These are phyloP conservation scores for Pelodiscus sinensis DNA, from an alignment of 2,113 vertebrate species.

Conservation along the genomic window DNA sequence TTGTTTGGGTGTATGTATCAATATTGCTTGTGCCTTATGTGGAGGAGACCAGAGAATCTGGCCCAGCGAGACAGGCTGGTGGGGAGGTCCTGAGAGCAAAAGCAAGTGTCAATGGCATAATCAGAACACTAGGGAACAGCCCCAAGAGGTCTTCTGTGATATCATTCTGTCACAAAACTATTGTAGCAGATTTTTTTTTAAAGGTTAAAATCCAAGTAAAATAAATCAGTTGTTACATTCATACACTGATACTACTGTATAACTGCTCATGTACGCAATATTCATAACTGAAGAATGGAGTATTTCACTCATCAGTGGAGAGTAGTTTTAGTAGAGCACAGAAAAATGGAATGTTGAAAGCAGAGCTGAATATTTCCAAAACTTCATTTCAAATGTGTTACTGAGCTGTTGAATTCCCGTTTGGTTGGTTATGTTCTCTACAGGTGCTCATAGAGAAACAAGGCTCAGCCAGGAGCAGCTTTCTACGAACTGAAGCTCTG, in stretches of 20 bases:
- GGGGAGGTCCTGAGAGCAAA: too few species aligned
- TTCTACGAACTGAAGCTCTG: conserved; percentile 17
- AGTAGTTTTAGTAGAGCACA: neutral
- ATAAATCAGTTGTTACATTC: conserved; percentile 60
- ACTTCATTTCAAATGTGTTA: conserved; percentile 31
- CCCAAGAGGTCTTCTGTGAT: too few species aligned
- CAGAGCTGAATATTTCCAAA: conserved; percentile 29
- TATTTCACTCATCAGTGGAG: neutral
- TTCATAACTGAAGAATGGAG: conserved; percentile 57
- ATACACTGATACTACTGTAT: conserved; percentile 13
- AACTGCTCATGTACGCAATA: conserved; percentile 53
- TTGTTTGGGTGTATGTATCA: too few species aligned
- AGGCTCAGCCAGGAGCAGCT: neutral
- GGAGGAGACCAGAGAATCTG: too few species aligned
- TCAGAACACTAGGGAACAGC: too few species aligned
- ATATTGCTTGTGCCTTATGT: too few species aligned
- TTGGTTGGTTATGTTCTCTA: neutral
- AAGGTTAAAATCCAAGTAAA: conserved; percentile 55
- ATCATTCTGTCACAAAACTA: too few species aligned
- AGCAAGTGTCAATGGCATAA: too few species aligned
- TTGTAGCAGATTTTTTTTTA: neutral
- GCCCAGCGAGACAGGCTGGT: too few species aligned
- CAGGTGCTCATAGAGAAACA: neutral
- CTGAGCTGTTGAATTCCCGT: neutral
- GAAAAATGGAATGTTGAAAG: conserved; percentile 6